A percentile compares a stretch with the other conserved stretches of the same genome.
Evolutionary conservation across 1,140 invertebrate species (phyloP).

Genomic region (Zaprionus ornatus): DNA sequence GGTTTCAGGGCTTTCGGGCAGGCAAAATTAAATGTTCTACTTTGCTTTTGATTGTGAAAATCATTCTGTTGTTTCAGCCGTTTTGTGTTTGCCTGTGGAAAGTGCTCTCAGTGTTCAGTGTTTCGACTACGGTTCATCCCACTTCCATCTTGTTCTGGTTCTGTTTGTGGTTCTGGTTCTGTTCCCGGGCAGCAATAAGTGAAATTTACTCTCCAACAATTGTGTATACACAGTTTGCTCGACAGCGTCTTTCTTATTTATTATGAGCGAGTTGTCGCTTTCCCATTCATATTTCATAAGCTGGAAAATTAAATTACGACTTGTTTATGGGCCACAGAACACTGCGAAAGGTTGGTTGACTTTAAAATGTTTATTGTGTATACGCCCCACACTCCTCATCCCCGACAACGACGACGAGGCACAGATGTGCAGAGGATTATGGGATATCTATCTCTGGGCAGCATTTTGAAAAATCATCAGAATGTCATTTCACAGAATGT

Average conservation of each 20-base stretch:
- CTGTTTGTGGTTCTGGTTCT: neutral
- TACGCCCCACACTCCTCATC: neutral
- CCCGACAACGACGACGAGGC: too few species aligned
- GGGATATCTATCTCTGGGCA: neutral
- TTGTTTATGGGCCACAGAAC: constrained; percentile 23
- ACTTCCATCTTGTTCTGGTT: neutral
- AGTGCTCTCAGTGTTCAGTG: neutral
- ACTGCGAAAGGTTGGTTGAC: constrained; percentile 3
- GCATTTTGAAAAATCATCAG: neutral
- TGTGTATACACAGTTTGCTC: constrained; percentile 46
- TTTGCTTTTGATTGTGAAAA: constrained; percentile 51
- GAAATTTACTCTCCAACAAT: constrained; percentile 63
- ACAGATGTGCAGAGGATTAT: neutral
- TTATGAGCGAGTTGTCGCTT: constrained; percentile 55
- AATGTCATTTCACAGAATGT: neutral
- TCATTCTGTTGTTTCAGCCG: constrained; percentile 57
- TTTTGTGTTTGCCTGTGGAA: constrained; percentile 47
- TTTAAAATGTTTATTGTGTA: neutral
- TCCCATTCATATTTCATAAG: constrained; percentile 59
- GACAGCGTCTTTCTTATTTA: constrained; percentile 52
- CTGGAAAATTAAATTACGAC: constrained; percentile 61
- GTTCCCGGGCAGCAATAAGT: constrained; percentile 42
- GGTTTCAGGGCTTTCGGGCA: constrained; percentile 1
- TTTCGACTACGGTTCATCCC: neutral
- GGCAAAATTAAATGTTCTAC: constrained; percentile 58